phyloP scores from a whole-genome alignment of 92 coral and sea anemone species.

The Umimayanthus kanabou region DNA sequence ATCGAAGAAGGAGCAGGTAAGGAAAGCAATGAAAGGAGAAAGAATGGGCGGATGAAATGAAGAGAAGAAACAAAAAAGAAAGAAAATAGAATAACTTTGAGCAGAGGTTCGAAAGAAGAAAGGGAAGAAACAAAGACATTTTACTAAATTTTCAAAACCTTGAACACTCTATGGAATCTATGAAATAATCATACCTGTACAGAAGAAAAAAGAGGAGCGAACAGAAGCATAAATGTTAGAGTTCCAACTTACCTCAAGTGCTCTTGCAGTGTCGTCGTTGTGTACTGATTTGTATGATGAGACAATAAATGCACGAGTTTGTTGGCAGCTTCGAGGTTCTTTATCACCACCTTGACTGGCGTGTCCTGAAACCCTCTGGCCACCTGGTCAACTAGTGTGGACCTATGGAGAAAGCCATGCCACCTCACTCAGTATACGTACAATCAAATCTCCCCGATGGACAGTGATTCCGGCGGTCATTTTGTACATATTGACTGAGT shows the following conservation, averaged over 20 bases:
- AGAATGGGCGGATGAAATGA: not conserved
- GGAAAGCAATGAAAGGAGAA: not conserved
- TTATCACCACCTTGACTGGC: slow-evolving; percentile 71
- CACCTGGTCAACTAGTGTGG: slow-evolving; percentile 61
- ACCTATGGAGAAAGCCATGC: slow-evolving; percentile 44
- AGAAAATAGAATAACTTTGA: not conserved
- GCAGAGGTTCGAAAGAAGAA: not conserved
- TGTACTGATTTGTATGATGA: slow-evolving; percentile 58
- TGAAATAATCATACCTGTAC: not conserved
- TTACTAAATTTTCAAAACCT: not conserved
- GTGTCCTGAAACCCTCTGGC: slow-evolving; percentile 70
- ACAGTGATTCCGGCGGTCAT: not conserved
- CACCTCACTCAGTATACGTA: not conserved
- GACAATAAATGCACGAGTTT: slow-evolving; percentile 69
- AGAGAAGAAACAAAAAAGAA: not conserved
- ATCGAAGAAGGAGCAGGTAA: not conserved
- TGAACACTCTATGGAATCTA: not conserved
- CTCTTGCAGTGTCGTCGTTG: slow-evolving; percentile 66
- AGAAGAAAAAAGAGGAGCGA: not conserved
- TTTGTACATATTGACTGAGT: too few species aligned
- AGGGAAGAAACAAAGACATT: not conserved
- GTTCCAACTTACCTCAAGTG: slow-evolving; percentile 63
- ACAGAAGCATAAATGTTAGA: not conserved
- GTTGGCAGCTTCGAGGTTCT: slow-evolving; percentile 73
- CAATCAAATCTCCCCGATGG: not conserved